Percentiles rank a stretch among this genome's conserved stretches.
Evolutionary conservation across 2,797 vertebrate genomes (phyloP).

Genomic region (Discoglossus pictus): DNA sequence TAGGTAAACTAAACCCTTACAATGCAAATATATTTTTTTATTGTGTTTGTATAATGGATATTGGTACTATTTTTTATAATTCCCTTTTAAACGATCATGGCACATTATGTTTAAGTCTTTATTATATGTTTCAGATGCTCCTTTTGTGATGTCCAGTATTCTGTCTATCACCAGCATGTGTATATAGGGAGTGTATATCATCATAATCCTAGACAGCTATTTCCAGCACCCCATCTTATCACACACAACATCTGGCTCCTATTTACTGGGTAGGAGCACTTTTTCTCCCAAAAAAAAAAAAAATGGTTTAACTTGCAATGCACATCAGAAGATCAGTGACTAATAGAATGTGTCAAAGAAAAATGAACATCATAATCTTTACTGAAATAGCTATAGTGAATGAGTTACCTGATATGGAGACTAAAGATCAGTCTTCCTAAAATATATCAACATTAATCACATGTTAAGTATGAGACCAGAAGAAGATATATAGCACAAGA

Average conservation of each 20-base stretch:
- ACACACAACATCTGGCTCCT: constrained; percentile 43
- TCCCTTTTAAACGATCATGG: too few relatives aligned
- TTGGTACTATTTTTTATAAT: too few relatives aligned
- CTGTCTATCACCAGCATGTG: constrained; percentile 18
- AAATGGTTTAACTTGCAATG: constrained; percentile 31
- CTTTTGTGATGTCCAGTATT: background rate
- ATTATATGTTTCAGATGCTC: too few relatives aligned
- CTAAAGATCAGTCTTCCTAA: constrained; percentile 22
- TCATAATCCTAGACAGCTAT: constrained; percentile 42
- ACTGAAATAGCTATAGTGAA: constrained; percentile 27
- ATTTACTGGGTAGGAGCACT: constrained; percentile 31
- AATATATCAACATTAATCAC: constrained; percentile 38
- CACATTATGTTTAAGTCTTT: too few relatives aligned
- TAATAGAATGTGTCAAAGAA: constrained; percentile 33
- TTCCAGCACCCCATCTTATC: constrained; percentile 50
- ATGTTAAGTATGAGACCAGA: background rate
- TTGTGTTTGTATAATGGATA: too few relatives aligned
- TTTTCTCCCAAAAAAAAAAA: too few relatives aligned
- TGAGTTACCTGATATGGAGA: constrained; percentile 34
- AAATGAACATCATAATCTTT: constrained; percentile 33
- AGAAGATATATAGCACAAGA: constrained; percentile 18
- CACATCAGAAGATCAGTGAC: constrained; percentile 43
- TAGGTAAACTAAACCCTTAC: too few relatives aligned
- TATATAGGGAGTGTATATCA: constrained; percentile 35
- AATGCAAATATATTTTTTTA: too few relatives aligned